Conservation (phyloP, 2,888 invertebrate genomes). For the Charanyca ferruginea region DNA sequence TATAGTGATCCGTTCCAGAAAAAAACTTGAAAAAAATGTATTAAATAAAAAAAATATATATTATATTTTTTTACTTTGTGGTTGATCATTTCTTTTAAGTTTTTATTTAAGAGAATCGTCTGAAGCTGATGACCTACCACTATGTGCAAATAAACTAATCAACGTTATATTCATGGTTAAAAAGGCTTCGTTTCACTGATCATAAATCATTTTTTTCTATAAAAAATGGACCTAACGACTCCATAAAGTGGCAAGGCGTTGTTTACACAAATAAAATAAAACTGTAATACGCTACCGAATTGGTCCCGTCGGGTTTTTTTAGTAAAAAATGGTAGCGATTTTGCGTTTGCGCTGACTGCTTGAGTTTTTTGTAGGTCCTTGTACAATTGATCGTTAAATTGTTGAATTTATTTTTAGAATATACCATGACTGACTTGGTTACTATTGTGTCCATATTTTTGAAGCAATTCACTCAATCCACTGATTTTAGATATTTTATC, state of each 20-base stretch:
- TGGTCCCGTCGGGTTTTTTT: constrained; percentile 78
- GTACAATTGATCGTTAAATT: constrained; percentile 51
- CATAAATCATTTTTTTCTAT: constrained; percentile 79
- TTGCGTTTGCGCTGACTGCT: constrained; percentile 62
- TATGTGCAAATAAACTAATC: constrained; percentile 24
- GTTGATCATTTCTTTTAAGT: too few relatives aligned
- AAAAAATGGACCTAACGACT: constrained; percentile 77
- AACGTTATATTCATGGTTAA: constrained; percentile 47
- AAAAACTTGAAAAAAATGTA: background rate
- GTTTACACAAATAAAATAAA: constrained; percentile 82
- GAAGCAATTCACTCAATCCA: background rate
- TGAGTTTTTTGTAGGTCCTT: constrained; percentile 64
- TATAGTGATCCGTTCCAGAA: background rate
- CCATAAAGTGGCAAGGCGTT: constrained; percentile 78
- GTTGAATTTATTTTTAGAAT: constrained; percentile 53
- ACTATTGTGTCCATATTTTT: constrained; percentile 9
- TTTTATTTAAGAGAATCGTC: background rate
- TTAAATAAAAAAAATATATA: background rate
- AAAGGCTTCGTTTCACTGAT: constrained; percentile 62
- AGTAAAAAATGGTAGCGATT: constrained; percentile 77
- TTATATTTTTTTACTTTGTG: too few relatives aligned
- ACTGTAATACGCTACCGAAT: constrained; percentile 83
- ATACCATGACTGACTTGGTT: constrained; percentile 11
- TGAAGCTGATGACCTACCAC: background rate
- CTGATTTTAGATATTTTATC: background rate